phyloP scores from a whole-genome alignment of 2,888 invertebrate species.

The Drosophila vallismaia region DNA sequence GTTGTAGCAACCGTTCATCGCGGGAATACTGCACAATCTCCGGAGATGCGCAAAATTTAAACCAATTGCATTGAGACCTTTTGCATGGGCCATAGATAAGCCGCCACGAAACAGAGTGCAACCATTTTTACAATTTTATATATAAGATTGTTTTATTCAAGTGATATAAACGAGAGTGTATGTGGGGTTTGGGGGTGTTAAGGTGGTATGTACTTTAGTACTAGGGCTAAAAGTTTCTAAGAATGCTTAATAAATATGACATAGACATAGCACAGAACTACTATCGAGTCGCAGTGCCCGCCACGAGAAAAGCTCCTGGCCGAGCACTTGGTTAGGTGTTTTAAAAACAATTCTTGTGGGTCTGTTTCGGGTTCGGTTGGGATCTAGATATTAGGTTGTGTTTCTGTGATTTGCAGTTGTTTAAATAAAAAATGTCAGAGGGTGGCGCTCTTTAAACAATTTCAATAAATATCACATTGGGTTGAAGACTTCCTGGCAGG shows the following conservation, averaged over 20 bases:
- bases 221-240: slow-evolving; percentile 59
- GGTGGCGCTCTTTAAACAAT: slow-evolving; percentile 57
- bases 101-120: slow-evolving; percentile 16
- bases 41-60: slow-evolving; percentile 53
- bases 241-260: slow-evolving; percentile 70
- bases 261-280: slow-evolving; percentile 57
- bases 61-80: slow-evolving; percentile 33
- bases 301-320: slow-evolving; percentile 38
- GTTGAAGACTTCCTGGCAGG: slow-evolving; percentile 60
- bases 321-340: slow-evolving; percentile 48
- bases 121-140: slow-evolving; percentile 5
- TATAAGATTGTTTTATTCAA: slow-evolving; percentile 48
- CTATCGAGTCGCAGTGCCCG: slow-evolving; percentile 56
- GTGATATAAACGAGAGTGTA: slow-evolving; percentile 44
- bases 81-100: slow-evolving; percentile 52
- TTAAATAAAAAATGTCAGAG: slow-evolving; percentile 39
- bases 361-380: slow-evolving; percentile 52
- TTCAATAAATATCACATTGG: slow-evolving; percentile 77
- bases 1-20: slow-evolving; percentile 73
- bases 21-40: slow-evolving; percentile 47
- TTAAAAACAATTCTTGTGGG: slow-evolving; percentile 72
- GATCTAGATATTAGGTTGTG: slow-evolving; percentile 7
- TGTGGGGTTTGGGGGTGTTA: slow-evolving; percentile 7
- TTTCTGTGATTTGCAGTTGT: slow-evolving; percentile 27
- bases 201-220: slow-evolving; percentile 51